Evolutionary conservation across 2,888 invertebrate species (phyloP), one percentile per base, ranked within the genome.

Genomic region (Xestia c-nigrum): DNA sequence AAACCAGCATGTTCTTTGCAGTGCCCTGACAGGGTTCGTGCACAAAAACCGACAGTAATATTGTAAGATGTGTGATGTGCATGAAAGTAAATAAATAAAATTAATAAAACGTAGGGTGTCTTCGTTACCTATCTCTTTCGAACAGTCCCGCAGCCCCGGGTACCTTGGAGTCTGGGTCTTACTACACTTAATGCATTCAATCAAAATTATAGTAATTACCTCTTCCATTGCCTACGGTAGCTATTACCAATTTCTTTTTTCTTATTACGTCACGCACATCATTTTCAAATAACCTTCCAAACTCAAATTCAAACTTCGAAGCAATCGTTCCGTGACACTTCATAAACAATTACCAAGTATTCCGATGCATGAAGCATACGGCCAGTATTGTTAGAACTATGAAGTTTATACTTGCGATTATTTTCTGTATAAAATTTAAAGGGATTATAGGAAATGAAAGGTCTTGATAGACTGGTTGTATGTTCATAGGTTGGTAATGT

Each of bases 261-360:
- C 55, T 61, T 69, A 70, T 78, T 80, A 72, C 84, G 78, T 79
- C 74, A 85, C 81, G 76, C 80, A 47, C 65, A 79, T 81, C 52
- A 80, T 85, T 89, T 83, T 76, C 55, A 80, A 88, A 85, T 84
- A 84, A 76, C 85, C 84, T 88, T 87, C 83, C 81, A 85, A 89
- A 88, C 85, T 89, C 81, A 85, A 90, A 88, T 87, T 90, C 87
- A 81, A 87, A 88, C 85, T 83, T 81, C 78, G 76, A 86, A 85
- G 74, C 75, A 81, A 88, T 85, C 86, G 86, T 87, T 85, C 87
- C 89, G 84, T 87, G 87, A 88, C 88, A 88, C 87, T 82, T 85
- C 86, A 86, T 85, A 89, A 89, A 90, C 90, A 91, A 92, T 91
- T 90, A 91, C 86, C 76, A 76, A 75, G 85, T 84, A 84, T 82